Evolutionary conservation across 2,113 vertebrate species (phyloP).

Genomic region (Sardina pilchardus): DNA sequence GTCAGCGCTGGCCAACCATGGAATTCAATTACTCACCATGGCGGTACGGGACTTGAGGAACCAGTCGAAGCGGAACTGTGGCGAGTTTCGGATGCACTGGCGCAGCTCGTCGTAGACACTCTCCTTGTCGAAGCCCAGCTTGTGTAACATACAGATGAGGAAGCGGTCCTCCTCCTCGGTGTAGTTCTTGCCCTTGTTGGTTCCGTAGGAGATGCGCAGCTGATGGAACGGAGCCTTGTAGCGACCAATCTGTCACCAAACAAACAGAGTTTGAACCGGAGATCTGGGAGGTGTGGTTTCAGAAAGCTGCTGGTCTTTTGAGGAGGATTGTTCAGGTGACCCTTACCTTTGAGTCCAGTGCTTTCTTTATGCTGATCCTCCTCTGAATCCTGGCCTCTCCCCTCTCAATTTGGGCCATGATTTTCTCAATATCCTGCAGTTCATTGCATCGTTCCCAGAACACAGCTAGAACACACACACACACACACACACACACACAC

Average conservation of each 20-base stretch:
- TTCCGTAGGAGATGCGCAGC: conserved; percentile 85
- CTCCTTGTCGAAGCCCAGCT: conserved; percentile 90
- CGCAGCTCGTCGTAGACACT: conserved; percentile 86
- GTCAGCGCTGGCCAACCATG: background rate
- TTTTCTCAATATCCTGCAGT: conserved; percentile 87
- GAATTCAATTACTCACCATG: conserved; percentile 73
- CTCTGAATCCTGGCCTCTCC: conserved; percentile 87
- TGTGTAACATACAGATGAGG: conserved; percentile 88
- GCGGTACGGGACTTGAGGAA: conserved; percentile 90
- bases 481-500: too few relatives aligned
- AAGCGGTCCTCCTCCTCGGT: conserved; percentile 88
- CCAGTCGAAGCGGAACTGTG: conserved; percentile 90
- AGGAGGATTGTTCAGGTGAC: background rate
- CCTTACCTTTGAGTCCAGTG: conserved; percentile 82
- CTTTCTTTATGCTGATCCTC: conserved; percentile 89
- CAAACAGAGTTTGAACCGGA: background rate
- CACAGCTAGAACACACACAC: background rate
- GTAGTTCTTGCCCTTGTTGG: conserved; percentile 89
- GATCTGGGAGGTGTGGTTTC: background rate
- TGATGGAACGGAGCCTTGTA: conserved; percentile 92
- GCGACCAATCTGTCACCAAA: conserved; percentile 77
- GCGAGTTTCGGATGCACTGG: conserved; percentile 86
- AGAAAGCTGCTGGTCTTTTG: background rate
- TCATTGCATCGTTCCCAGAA: conserved; percentile 92
- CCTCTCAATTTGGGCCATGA: conserved; percentile 89